Evolutionary conservation across 1,140 invertebrate species (phyloP), one percentile per base, ranked within the genome.

Genomic region (Linepithema humile): DNA sequence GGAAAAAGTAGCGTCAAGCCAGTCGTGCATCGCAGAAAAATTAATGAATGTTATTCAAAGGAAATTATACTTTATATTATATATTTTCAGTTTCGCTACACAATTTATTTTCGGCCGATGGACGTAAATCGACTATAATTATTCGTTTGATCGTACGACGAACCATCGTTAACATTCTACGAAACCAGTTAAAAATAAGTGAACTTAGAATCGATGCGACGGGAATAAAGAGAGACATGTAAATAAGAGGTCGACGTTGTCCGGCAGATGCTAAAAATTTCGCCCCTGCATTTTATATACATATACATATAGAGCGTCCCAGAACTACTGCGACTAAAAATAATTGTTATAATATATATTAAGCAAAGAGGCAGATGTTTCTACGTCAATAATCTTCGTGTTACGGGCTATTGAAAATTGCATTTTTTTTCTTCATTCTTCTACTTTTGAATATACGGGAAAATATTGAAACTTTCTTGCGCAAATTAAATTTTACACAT

Each of bases 191-290:
- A 78, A 69, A 78, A 78, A 78, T 78, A 78, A 69, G 40, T 78
- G 48, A 78, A 78, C 75, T 78, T 78, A 64, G 62, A 78, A 78
- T 78, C 75, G 75, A 78, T 78, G 35, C 62, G 75, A 55, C 48
- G 20, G 35, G 35, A 69, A 78, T 69, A 78, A 78, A 78, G 23
- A 38, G 48, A 40, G 75, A 69, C 35, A 53, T 50, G 45, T 78
- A 69, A 69, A 69, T 67, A 69, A 55, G 45, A 78, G 23, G 64
- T 77, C 73, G 75, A 69, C 48, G 64, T 69, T 55, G 75, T 55
- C 32, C 45, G 48, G 23, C 0, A 55, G 17, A 17, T 69, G 48
- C 23, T 78, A 78, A 69, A 78, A 78, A 78, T 78, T 53, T 67
- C 17, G 35, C 17, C 23, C 17, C 23, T 55, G 1, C 17, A 69